Conservation (phyloP, 1,140 invertebrate genomes). For the Cryptotermes secundus region DNA sequence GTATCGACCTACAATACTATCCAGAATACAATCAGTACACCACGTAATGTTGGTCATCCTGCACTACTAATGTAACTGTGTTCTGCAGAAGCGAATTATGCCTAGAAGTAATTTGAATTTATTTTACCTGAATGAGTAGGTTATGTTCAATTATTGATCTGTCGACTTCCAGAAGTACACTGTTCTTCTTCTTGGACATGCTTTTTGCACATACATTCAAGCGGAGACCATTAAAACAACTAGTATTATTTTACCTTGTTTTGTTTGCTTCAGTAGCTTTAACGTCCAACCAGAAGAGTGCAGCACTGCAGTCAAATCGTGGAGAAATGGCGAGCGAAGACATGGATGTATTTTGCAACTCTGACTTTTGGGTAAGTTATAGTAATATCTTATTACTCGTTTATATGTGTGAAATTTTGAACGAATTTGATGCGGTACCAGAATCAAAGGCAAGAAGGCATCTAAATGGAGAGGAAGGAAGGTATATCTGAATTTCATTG, state of each 20-base stretch:
- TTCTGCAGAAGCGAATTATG: constrained; percentile 24
- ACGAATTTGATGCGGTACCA: too few species aligned
- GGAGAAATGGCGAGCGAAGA: constrained; percentile 17
- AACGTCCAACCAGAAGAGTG: background rate
- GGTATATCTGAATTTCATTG: too few species aligned
- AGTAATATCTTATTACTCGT: background rate
- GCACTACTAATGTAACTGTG: too few species aligned
- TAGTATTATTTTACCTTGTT: background rate
- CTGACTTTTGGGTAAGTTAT: constrained; percentile 31
- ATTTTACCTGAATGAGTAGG: constrained; percentile 42
- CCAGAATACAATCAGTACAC: too few species aligned
- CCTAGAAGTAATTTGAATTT: constrained; percentile 23
- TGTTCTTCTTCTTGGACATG: constrained; percentile 34
- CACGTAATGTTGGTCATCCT: too few species aligned
- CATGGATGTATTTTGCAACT: constrained; percentile 28
- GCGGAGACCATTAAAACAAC: background rate
- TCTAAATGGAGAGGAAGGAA: too few species aligned
- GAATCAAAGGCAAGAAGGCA: too few species aligned
- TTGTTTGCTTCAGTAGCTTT: background rate
- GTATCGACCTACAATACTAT: too few species aligned
- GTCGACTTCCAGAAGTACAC: constrained; percentile 42
- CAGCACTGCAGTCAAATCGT: background rate
- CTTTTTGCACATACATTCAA: background rate
- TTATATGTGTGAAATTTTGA: background rate
- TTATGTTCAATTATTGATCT: constrained; percentile 41